Evolutionary conservation across 2,797 vertebrate genomes (phyloP).

Genomic region (Oreochromis grahami): DNA sequence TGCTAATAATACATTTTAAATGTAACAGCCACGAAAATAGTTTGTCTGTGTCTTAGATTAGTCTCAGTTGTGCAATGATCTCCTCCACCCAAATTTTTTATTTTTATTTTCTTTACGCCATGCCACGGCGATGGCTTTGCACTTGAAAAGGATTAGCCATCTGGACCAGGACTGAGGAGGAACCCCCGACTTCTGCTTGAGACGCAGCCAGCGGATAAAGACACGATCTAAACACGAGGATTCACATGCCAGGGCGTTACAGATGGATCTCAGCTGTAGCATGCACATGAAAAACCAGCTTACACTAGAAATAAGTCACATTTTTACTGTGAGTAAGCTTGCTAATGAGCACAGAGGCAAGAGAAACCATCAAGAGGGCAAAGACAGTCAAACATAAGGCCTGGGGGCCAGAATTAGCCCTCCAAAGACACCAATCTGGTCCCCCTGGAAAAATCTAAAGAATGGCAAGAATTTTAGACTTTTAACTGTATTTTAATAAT

Average conservation of each 20-base stretch:
- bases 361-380: neutral
- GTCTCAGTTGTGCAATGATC: conserved; percentile 9
- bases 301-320: conserved; percentile 1
- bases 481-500: neutral
- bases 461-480: neutral
- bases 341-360: conserved; percentile 16
- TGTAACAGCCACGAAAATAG: neutral
- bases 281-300: conserved; percentile 37
- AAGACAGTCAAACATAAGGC: neutral
- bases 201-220: conserved; percentile 39
- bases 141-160: conserved; percentile 55
- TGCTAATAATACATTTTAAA: neutral
- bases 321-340: conserved; percentile 8
- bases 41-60: neutral
- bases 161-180: conserved; percentile 30
- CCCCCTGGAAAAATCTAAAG: rapidly evolving
- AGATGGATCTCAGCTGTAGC: conserved; percentile 39
- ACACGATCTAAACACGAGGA: conserved; percentile 5
- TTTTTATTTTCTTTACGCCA: neutral
- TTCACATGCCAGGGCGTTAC: conserved; percentile 26
- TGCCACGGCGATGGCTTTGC: neutral
- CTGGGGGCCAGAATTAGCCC: neutral
- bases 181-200: conserved; percentile 22
- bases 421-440: neutral
- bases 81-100: neutral